Conservation (phyloP, 2,797 vertebrate species). For the Glossophaga mutica region DNA sequence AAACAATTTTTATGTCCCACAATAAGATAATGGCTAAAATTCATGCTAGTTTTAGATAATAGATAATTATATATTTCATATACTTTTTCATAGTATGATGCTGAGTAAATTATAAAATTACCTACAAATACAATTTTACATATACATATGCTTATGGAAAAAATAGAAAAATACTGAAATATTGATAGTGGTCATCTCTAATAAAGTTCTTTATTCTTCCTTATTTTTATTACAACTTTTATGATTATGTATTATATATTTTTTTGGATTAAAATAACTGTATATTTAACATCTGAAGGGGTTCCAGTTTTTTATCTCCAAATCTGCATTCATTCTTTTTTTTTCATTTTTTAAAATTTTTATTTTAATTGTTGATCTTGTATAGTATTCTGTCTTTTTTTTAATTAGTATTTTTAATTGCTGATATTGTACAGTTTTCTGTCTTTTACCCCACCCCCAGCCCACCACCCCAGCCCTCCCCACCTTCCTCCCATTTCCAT, state of each 20-base stretch:
- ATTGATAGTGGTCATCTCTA: background rate
- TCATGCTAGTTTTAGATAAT: background rate
- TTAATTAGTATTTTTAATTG: too few species aligned
- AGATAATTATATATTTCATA: background rate
- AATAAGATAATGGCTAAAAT: background rate
- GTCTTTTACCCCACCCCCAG: too few species aligned
- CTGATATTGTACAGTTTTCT: too few species aligned
- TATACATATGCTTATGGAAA: background rate
- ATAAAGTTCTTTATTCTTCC: background rate
- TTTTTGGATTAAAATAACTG: conserved; percentile 3
- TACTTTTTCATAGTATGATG: background rate
- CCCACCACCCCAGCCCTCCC: too few species aligned
- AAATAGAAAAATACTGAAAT: background rate
- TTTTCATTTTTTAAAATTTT: too few species aligned
- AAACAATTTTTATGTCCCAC: background rate
- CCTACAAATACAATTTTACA: background rate
- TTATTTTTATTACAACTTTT: background rate
- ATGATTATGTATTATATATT: background rate
- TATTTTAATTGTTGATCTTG: too few species aligned
- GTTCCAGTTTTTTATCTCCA: background rate
- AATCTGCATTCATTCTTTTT: conserved; percentile 12
- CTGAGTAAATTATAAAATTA: background rate
- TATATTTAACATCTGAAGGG: background rate
- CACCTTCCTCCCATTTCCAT: too few species aligned
- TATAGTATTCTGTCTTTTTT: too few species aligned